A percentile compares a stretch with the other conserved stretches of the same genome.
These are phyloP conservation scores for Tribolium castaneum DNA, from an alignment of 1,140 invertebrate genomes.

Conservation along the genomic window DNA sequence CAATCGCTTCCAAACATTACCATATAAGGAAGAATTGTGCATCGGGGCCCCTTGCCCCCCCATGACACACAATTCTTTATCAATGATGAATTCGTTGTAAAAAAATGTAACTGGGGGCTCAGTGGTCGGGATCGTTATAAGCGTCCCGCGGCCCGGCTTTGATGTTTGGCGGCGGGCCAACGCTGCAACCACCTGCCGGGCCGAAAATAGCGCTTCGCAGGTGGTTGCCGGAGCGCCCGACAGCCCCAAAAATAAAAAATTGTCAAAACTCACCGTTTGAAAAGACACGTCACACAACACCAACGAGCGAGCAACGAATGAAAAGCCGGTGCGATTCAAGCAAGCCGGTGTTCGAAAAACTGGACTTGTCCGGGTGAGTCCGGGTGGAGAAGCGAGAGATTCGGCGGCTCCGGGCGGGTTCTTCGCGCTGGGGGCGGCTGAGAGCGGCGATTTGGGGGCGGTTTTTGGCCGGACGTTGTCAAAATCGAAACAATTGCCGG, in stretches of 20 bases:
- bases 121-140: not conserved
- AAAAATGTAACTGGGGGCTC: not conserved
- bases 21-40: conserved; percentile 63
- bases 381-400: conserved; percentile 48
- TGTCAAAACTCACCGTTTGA: conserved; percentile 57
- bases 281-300: conserved; percentile 60
- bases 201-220: conserved; percentile 49
- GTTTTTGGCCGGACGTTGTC: not conserved
- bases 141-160: not conserved
- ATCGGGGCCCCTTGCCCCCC: conserved; percentile 53
- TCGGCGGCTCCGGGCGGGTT: not conserved
- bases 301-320: conserved; percentile 59
- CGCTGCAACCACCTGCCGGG: conserved; percentile 51
- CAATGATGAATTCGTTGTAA: not conserved
- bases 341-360: conserved; percentile 46
- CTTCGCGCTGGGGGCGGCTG: not conserved
- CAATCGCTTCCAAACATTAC: conserved; percentile 63
- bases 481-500: not conserved
- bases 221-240: not conserved
- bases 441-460: not conserved
- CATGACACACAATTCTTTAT: conserved; percentile 14
- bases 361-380: conserved; percentile 46
- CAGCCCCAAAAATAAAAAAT: conserved; percentile 30
- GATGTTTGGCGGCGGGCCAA: not conserved
- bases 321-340: conserved; percentile 56